phyloP scores from a whole-genome alignment of 2,113 vertebrate species.

The Dermatemys mawii region DNA sequence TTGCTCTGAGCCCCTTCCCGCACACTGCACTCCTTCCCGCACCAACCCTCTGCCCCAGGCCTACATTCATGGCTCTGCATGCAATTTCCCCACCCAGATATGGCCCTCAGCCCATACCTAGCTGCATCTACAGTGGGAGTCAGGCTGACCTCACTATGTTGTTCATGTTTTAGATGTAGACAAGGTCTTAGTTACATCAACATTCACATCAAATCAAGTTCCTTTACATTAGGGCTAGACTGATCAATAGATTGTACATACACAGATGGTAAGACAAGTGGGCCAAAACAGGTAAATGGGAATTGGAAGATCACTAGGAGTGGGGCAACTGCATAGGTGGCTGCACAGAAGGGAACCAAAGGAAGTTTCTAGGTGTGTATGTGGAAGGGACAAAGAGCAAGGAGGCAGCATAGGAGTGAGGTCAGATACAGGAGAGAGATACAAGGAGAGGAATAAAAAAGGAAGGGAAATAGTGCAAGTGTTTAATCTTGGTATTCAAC shows the following conservation, averaged over 20 bases:
- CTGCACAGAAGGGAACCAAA: neutral
- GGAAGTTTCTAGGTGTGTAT: neutral
- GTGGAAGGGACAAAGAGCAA: constrained; percentile 38
- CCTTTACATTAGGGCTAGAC: neutral
- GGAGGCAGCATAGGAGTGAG: neutral
- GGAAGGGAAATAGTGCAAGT: neutral
- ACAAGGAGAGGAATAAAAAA: neutral
- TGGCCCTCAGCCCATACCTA: neutral
- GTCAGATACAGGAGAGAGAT: neutral
- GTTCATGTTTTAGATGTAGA: neutral
- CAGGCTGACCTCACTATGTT: neutral
- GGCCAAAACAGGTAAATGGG: neutral
- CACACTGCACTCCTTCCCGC: no score
- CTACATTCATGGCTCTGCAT: no score
- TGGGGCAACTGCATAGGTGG: neutral
- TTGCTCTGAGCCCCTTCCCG: no score
- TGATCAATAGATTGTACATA: neutral
- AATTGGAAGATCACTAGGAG: neutral
- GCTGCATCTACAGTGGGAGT: neutral
- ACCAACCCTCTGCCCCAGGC: no score
- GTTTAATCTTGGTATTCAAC: neutral
- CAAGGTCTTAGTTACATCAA: neutral
- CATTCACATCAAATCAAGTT: fast-evolving
- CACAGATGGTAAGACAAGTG: neutral
- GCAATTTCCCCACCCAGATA: no score